Evolutionary conservation across 2,797 vertebrate genomes (phyloP).

Genomic region (Syngnathus rostellatus): DNA sequence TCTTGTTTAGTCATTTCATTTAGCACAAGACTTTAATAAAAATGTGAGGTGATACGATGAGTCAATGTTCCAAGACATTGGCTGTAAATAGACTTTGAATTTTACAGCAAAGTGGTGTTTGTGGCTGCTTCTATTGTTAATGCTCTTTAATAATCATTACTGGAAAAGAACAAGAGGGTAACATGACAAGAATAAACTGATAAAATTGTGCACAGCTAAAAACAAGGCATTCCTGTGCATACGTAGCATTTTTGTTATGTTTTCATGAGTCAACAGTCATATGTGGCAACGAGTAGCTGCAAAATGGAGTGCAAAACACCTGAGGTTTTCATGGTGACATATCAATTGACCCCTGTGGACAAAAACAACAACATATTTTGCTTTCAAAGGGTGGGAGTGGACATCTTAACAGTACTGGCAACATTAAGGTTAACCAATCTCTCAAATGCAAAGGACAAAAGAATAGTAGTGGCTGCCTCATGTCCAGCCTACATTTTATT

Average conservation of each 20-base stretch:
- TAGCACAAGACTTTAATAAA: slow-evolving; percentile 59
- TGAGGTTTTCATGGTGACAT: slow-evolving; percentile 70
- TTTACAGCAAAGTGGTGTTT: slow-evolving; percentile 53
- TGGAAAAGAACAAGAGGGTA: slow-evolving; percentile 16
- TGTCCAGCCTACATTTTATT: slow-evolving; percentile 64
- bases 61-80: slow-evolving; percentile 36
- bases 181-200: slow-evolving; percentile 33
- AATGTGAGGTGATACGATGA: slow-evolving; percentile 50
- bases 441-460: slow-evolving; percentile 55
- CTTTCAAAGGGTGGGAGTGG: slow-evolving; percentile 61
- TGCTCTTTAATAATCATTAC: slow-evolving; percentile 43
- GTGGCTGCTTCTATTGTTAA: slow-evolving; percentile 39
- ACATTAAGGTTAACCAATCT: slow-evolving; percentile 50
- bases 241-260: slow-evolving; percentile 61
- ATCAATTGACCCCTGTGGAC: slow-evolving; percentile 65
- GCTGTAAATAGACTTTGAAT: slow-evolving; percentile 36
- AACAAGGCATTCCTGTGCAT: slow-evolving; percentile 72
- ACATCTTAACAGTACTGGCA: slow-evolving; percentile 62
- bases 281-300: slow-evolving; percentile 69
- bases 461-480: slow-evolving; percentile 29
- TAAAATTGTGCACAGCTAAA: slow-evolving; percentile 66
- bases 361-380: slow-evolving; percentile 65
- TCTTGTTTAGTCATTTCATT: slow-evolving; percentile 53
- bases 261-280: slow-evolving; percentile 69
- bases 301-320: slow-evolving; percentile 75